Evolutionary conservation across 2,888 invertebrate species (phyloP).

Genomic region (Calameuta pallipes): DNA sequence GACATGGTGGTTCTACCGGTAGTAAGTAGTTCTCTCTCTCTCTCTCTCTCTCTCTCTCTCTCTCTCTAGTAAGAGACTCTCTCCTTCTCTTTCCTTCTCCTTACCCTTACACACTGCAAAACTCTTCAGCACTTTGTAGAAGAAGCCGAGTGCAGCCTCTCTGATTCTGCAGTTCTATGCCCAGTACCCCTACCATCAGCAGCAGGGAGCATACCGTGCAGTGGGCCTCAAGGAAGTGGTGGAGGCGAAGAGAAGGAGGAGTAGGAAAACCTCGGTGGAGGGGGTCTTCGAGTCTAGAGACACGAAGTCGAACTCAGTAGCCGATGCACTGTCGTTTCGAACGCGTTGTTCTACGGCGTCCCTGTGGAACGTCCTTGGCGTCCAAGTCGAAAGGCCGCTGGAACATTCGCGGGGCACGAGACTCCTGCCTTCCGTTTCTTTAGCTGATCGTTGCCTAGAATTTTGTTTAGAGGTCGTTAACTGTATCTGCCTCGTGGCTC

Average conservation of each 20-base stretch:
- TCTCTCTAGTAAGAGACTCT: not conserved
- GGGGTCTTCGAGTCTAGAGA: not conserved
- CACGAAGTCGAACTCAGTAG: slow-evolving; percentile 28
- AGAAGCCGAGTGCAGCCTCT: slow-evolving; percentile 4
- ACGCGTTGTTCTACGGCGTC: not conserved
- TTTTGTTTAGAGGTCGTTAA: not conserved
- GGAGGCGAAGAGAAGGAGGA: not conserved
- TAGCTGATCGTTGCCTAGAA: not conserved
- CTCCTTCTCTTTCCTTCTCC: not conserved
- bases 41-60: no score
- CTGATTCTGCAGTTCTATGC: slow-evolving; percentile 5
- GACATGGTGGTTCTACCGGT: not conserved
- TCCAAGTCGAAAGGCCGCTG: slow-evolving; percentile 2
- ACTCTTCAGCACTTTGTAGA: not conserved
- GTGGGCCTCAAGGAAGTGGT: not conserved
- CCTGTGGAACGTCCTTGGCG: not conserved
- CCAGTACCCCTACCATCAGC: not conserved
- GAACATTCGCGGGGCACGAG: not conserved
- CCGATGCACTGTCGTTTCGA: slow-evolving; percentile 34
- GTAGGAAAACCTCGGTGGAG: not conserved
- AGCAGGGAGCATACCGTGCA: not conserved
- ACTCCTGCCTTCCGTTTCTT: not conserved
- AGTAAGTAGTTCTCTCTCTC: not conserved
- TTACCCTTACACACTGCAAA: not conserved
- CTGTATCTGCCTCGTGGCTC: not conserved